Conservation (phyloP, 2,797 vertebrate species). For the Sebastes steindachneri region DNA sequence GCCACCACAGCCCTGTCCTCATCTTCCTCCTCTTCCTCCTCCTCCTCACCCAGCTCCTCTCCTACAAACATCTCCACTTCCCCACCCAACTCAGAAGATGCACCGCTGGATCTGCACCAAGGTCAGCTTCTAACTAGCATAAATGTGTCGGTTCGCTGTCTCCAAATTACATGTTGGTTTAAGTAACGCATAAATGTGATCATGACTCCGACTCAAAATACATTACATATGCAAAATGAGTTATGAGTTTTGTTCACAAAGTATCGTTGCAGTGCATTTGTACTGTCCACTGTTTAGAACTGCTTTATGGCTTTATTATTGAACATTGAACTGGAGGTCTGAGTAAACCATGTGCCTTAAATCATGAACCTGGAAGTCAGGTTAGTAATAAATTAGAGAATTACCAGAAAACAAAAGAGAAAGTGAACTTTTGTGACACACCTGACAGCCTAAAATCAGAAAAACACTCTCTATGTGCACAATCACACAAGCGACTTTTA, state of each 20-base stretch:
- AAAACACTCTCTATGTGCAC: background rate
- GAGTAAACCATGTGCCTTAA: background rate
- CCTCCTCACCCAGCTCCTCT: slow-evolving; percentile 64
- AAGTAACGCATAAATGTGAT: background rate
- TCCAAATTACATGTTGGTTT: background rate
- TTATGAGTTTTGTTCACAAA: background rate
- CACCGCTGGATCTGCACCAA: slow-evolving; percentile 50
- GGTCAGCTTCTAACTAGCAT: slow-evolving; percentile 48
- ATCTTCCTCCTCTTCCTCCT: slow-evolving; percentile 64
- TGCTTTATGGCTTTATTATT: background rate
- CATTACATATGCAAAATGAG: background rate
- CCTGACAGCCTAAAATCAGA: background rate
- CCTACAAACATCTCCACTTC: slow-evolving; percentile 38
- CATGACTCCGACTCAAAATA: background rate
- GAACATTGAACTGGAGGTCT: background rate
- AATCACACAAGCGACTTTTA: background rate
- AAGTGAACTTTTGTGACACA: background rate
- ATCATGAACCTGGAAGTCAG: background rate
- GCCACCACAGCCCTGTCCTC: slow-evolving; percentile 67
- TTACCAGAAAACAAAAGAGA: background rate
- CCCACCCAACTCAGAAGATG: slow-evolving; percentile 61
- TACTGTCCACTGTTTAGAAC: background rate
- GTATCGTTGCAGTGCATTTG: background rate
- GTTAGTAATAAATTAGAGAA: background rate
- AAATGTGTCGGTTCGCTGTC: background rate